Percentiles rank a stretch among this genome's conserved stretches.
phyloP scores from a whole-genome alignment of 1,140 invertebrate species.

The Megathymus violae region DNA sequence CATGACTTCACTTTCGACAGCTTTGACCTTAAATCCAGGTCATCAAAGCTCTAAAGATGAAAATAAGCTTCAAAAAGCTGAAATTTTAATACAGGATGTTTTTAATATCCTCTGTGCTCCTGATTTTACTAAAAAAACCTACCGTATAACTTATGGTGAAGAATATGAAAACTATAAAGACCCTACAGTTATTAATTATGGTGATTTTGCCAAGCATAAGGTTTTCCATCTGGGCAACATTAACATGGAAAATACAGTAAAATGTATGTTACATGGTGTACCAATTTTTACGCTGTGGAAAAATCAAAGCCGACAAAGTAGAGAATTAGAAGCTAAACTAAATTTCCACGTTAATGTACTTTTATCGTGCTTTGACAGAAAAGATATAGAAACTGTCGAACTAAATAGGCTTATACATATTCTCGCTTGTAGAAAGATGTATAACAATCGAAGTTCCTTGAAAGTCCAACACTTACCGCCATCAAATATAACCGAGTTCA shows the following conservation, averaged over 20 bases:
- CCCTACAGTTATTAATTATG: conserved; percentile 65
- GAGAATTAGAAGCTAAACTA: conserved; percentile 61
- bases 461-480: conserved; percentile 55
- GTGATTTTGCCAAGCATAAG: conserved; percentile 60
- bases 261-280: conserved; percentile 55
- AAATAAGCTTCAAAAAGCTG: conserved; percentile 50
- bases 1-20: conserved; percentile 48
- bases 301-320: conserved; percentile 43
- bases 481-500: conserved; percentile 62
- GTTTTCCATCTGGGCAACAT: conserved; percentile 70
- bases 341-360: conserved; percentile 71
- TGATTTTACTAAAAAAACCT: conserved; percentile 56
- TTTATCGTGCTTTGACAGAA: conserved; percentile 66
- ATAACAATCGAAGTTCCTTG: conserved; percentile 71
- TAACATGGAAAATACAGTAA: conserved; percentile 63
- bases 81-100: conserved; percentile 59
- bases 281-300: conserved; percentile 65
- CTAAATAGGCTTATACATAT: conserved; percentile 66
- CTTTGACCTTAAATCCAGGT: conserved; percentile 44
- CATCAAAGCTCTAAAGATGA: conserved; percentile 36
- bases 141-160: conserved; percentile 64
- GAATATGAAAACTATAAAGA: conserved; percentile 65
- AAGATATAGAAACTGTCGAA: conserved; percentile 66
- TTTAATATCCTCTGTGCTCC: conserved; percentile 59
- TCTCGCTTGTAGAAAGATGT: conserved; percentile 68